Conservation (phyloP, 2,888 invertebrate genomes). For the Cantharis rustica region DNA sequence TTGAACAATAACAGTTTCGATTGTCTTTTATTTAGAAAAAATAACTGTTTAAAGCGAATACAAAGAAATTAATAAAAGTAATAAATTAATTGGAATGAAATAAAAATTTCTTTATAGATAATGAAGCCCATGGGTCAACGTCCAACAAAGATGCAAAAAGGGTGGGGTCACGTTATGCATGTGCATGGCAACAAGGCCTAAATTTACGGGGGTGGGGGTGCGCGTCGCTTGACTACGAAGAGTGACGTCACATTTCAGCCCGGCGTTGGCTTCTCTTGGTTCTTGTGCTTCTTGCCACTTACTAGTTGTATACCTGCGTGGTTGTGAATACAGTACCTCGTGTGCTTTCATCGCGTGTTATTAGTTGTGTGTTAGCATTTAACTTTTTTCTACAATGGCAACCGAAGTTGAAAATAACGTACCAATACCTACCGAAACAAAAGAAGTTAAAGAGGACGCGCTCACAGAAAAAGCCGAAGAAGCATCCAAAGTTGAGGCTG, state of each 20-base stretch:
- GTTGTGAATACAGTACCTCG: conserved; percentile 26
- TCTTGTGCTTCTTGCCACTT: conserved; percentile 29
- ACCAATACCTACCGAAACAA: conserved; percentile 63
- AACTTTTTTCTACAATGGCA: conserved; percentile 63
- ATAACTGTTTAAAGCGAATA: background rate
- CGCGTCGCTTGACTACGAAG: conserved; percentile 37
- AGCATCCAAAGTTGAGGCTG: conserved; percentile 56
- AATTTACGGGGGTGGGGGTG: conserved; percentile 42
- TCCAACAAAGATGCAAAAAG: conserved; percentile 26
- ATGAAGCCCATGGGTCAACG: conserved; percentile 28
- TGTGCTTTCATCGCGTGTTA: conserved; percentile 33
- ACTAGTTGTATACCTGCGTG: conserved; percentile 35
- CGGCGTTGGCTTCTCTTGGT: conserved; percentile 30
- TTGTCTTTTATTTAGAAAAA: background rate
- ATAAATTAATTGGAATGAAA: background rate
- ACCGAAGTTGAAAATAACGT: conserved; percentile 77
- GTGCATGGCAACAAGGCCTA: conserved; percentile 49
- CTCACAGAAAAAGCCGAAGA: conserved; percentile 59
- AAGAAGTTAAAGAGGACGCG: conserved; percentile 59
- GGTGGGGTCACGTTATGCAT: conserved; percentile 39
- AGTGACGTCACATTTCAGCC: conserved; percentile 37
- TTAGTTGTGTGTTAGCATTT: conserved; percentile 32
- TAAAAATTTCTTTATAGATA: conserved; percentile 14
- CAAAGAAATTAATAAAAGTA: background rate
- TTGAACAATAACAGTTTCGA: background rate